Conservation (phyloP, 2,797 vertebrate species). For the Xenops minutus region DNA sequence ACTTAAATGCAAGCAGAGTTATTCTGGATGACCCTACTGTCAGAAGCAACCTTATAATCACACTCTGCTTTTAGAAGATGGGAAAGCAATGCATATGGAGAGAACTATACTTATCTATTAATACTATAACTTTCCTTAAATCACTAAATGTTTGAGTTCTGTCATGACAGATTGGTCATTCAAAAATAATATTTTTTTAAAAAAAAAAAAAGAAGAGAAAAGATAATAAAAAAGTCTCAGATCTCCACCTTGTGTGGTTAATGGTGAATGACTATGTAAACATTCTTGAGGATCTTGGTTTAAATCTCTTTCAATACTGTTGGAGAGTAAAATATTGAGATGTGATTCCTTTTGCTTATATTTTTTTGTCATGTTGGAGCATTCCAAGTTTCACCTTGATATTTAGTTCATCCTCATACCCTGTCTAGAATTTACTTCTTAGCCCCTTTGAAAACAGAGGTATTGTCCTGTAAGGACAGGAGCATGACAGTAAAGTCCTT, state of each 20-base stretch:
- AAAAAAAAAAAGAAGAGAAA: rapidly evolving
- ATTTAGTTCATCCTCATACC: background rate
- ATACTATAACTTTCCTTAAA: background rate
- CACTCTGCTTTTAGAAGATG: background rate
- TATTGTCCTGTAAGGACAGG: background rate
- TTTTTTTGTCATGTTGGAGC: background rate
- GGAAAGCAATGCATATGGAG: background rate
- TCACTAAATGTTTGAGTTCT: background rate
- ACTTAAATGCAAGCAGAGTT: background rate
- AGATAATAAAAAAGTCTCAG: background rate
- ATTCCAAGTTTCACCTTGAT: background rate
- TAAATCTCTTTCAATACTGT: background rate
- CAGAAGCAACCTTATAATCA: background rate
- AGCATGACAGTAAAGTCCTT: background rate
- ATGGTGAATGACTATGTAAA: background rate
- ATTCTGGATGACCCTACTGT: background rate
- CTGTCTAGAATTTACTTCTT: background rate
- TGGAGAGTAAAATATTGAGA: background rate
- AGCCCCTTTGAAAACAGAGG: background rate
- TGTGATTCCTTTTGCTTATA: background rate
- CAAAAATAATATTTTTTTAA: background rate
- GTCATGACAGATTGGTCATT: background rate
- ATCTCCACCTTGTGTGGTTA: background rate
- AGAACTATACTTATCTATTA: background rate
- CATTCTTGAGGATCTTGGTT: background rate